Base-by-base conservation (phyloP, 2,113 vertebrate species). In the Pelecanus crispus region DNA sequence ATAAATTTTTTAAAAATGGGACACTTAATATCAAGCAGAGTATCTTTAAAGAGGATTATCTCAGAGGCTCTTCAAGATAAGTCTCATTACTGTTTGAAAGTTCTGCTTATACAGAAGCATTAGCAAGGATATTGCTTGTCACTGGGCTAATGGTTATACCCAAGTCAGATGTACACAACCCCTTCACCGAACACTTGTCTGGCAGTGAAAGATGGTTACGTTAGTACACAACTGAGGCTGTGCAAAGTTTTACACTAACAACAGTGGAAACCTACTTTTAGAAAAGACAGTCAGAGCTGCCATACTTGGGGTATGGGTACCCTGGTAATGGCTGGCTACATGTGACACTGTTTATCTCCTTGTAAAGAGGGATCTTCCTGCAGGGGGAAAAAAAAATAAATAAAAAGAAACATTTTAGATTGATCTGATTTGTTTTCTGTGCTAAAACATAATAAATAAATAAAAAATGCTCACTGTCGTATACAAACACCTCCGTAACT, bases 161-260 rank as follows among this genome's bases (percentile, higher is more conserved):
- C 68, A 68, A 87, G 32, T 6, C 52, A 75, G 42, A 85, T 26
- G 5, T 22, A 66, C 36, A 70, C 24, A 86, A 59, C 11, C 49
- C 6, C 32, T 70, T 86, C 26, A 42, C 5, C 36, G 81, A 56
- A 66, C 0, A 1, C n/a, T 65, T 85, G 8, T 47, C 4, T 82
- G 47, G 26, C 0, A 0, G 8, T 72, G 34, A 52, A 67, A 67
- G 20, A 13, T 65, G 6, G 19, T 47, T 36, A 67, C 0, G 0
- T 44, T 68, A 38, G 20, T 38, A 44, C 21, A 31, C 18, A 36
- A 26, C 18, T 61, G 25, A 79, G 25, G 28, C 26, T 68, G 22
- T 36, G 36, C 5, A 47, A 52, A 58, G 6, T 45, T 93, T 79
- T 77, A 17, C 24, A 29, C 9, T 36, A 36, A 47, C 4, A 58